These are phyloP conservation scores for Diarsia brunnea DNA, from an alignment of 2,888 invertebrate species.

Conservation along the genomic window DNA sequence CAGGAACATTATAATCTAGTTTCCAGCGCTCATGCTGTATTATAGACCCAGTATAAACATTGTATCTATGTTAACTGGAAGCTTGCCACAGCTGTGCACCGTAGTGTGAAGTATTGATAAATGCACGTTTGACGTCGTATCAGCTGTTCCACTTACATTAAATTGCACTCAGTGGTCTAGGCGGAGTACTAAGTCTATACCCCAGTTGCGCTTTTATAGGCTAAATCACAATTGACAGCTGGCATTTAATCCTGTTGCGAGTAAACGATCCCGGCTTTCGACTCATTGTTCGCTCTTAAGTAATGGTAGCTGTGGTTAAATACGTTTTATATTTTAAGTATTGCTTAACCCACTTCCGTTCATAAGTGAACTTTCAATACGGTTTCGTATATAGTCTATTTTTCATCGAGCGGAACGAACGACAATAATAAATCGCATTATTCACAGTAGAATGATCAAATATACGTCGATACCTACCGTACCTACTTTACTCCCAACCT, in stretches of 20 bases:
- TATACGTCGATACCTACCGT: not conserved
- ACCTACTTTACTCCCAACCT: not conserved
- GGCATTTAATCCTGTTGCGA: constrained; percentile 14
- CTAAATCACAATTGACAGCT: constrained; percentile 12
- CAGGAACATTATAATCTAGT: not conserved
- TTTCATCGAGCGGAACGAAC: not conserved
- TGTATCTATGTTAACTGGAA: constrained; percentile 54
- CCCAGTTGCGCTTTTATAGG: constrained; percentile 29
- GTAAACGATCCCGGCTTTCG: constrained; percentile 1
- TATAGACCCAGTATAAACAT: constrained; percentile 32
- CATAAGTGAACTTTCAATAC: not conserved
- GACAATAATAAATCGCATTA: not conserved
- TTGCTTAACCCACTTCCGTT: not conserved
- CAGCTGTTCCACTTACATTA: constrained; percentile 56
- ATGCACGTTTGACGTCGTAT: constrained; percentile 60
- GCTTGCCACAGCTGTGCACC: constrained; percentile 47
- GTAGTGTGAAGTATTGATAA: constrained; percentile 66
- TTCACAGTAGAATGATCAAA: not conserved
- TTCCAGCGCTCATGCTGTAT: constrained; percentile 8
- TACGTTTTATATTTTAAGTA: not conserved
- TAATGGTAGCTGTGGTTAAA: constrained; percentile 1
- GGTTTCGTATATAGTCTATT: not conserved
- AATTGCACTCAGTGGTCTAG: constrained; percentile 47
- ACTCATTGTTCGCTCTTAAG: constrained; percentile 19
- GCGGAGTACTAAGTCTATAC: constrained; percentile 10